These are phyloP conservation scores for Tanytarsus gracilentus DNA, from an alignment of 2,888 invertebrate species.

Conservation along the genomic window DNA sequence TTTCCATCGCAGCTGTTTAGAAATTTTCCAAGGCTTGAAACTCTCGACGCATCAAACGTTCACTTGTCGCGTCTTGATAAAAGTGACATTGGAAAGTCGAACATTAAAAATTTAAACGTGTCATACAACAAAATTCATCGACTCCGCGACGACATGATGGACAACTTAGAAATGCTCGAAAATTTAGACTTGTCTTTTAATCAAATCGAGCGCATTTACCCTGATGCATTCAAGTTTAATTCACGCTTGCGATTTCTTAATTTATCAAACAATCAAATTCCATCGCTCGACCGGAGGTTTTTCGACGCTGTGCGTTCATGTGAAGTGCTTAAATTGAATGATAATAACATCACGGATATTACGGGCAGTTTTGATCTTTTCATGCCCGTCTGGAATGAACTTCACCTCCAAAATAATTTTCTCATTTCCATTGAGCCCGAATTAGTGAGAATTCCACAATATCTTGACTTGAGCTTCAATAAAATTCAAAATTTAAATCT, in stretches of 20 bases:
- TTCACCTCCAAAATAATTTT: constrained; percentile 9
- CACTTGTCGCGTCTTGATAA: neutral
- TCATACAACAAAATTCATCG: constrained; percentile 8
- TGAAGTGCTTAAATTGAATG: neutral
- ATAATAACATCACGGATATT: constrained; percentile 6
- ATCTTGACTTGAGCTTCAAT: neutral
- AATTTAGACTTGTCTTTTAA: constrained; percentile 11
- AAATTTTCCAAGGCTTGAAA: neutral
- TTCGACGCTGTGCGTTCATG: neutral
- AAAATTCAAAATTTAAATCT: neutral
- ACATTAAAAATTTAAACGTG: neutral
- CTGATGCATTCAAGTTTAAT: neutral
- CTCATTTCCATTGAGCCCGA: neutral
- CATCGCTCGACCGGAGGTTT: neutral
- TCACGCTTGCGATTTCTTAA: constrained; percentile 4
- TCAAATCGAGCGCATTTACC: neutral
- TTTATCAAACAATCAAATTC: constrained; percentile 15
- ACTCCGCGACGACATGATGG: neutral
- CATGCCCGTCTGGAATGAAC: neutral
- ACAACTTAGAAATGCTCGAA: neutral
- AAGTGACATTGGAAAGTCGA: neutral
- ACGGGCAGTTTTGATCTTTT: neutral
- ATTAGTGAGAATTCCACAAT: neutral
- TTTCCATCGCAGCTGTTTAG: neutral
- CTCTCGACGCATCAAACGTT: neutral